Conservation (phyloP, 2,888 invertebrate genomes). For the Cantharis nigra region DNA sequence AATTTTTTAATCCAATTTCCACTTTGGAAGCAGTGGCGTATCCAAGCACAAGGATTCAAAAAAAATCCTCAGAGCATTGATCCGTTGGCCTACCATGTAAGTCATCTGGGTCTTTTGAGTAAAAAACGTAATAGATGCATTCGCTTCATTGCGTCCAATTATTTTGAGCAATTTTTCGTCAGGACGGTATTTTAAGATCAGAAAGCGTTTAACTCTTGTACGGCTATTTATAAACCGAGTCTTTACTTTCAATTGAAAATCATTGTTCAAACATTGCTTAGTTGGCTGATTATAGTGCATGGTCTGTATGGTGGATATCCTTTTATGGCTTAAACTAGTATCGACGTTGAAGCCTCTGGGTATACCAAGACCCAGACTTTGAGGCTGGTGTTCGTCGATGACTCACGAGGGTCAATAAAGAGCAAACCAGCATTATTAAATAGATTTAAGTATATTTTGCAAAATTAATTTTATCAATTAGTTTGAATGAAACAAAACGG, state of each 20-base stretch:
- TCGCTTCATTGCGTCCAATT: neutral
- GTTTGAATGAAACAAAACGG: neutral
- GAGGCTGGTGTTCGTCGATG: conserved; percentile 20
- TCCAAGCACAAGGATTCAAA: neutral
- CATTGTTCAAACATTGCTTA: conserved; percentile 1
- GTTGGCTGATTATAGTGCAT: conserved; percentile 6
- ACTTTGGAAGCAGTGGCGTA: neutral
- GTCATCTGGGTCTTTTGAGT: neutral
- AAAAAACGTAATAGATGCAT: neutral
- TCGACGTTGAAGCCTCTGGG: conserved; percentile 14
- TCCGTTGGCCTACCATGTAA: neutral
- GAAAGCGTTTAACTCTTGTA: neutral
- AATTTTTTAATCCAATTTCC: neutral
- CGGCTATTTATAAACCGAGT: neutral
- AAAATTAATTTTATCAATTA: neutral
- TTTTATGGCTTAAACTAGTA: conserved; percentile 24
- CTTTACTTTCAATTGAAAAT: neutral
- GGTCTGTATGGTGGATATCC: conserved; percentile 9
- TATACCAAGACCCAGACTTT: conserved; percentile 26
- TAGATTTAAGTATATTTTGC: neutral
- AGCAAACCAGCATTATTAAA: neutral
- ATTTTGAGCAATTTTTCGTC: neutral
- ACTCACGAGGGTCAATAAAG: conserved; percentile 17
- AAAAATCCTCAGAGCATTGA: neutral
- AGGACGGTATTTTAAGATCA: neutral